Conservation (phyloP, 2,888 invertebrate species). For the Ichneumoninae sp. region DNA sequence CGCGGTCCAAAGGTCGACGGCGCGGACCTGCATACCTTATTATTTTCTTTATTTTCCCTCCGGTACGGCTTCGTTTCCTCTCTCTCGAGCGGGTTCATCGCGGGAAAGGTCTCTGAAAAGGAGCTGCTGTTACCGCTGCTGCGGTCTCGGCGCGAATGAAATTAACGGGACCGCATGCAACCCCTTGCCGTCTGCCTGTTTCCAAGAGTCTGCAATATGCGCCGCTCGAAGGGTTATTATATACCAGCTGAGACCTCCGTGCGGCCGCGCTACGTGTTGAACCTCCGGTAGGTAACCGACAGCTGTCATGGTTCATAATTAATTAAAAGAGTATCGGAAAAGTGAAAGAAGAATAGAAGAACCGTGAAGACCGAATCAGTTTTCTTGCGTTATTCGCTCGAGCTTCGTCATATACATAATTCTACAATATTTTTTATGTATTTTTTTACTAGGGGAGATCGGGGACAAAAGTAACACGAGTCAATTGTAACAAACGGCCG, state of each 20-base stretch:
- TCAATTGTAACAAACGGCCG: too few relatives aligned
- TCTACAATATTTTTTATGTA: background rate
- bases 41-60: constrained; percentile 33
- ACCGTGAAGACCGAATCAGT: background rate
- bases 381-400: background rate
- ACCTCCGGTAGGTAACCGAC: constrained; percentile 21
- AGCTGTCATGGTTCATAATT: constrained; percentile 8
- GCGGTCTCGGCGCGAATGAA: constrained; percentile 48
- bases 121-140: constrained; percentile 23
- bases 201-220: constrained; percentile 1
- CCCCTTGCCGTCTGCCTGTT: constrained; percentile 5
- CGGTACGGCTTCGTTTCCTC: constrained; percentile 34
- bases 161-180: constrained; percentile 55
- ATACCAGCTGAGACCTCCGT: constrained; percentile 3
- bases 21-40: constrained; percentile 18
- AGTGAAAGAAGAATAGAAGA: background rate
- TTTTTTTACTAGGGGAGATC: too few relatives aligned
- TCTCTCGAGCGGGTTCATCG: constrained; percentile 18
- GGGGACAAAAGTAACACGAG: too few relatives aligned
- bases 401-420: background rate
- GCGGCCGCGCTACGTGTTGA: background rate
- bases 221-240: constrained; percentile 19
- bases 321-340: constrained; percentile 1
- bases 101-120: constrained; percentile 43
- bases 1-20: constrained; percentile 38